phyloP scores from a whole-genome alignment of 2,113 vertebrate species.

The Andinoacara biseriatus region DNA sequence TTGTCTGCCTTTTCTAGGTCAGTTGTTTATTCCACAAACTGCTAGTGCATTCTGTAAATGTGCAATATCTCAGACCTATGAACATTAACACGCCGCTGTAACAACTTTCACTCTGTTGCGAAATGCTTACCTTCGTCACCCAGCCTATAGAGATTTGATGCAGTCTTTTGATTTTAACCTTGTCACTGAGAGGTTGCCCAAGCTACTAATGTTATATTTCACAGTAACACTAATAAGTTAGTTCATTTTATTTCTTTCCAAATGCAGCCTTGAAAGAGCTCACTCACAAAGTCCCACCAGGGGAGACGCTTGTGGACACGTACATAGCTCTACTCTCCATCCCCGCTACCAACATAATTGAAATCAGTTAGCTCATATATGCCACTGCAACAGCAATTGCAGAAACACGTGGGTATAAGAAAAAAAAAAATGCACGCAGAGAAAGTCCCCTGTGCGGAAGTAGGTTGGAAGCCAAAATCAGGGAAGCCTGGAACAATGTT shows the following conservation, averaged over 20 bases:
- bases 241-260: neutral
- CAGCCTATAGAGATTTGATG: neutral
- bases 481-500: neutral
- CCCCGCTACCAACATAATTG: neutral
- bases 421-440: neutral
- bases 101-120: neutral
- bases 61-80: neutral
- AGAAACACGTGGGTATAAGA: neutral
- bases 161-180: neutral
- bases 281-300: neutral
- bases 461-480: no score
- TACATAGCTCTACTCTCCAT: neutral
- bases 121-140: neutral
- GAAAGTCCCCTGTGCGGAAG: neutral
- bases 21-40: neutral
- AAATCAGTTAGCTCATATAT: neutral
- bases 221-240: no score
- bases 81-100: neutral
- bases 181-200: no score
- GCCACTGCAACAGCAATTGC: neutral
- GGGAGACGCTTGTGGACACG: neutral
- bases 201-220: no score
- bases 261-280: neutral
- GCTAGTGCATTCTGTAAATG: neutral
- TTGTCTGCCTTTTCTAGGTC: constrained; percentile 14